phyloP scores from a whole-genome alignment of 1,140 invertebrate genomes.

The Lasioglossum albipes region DNA sequence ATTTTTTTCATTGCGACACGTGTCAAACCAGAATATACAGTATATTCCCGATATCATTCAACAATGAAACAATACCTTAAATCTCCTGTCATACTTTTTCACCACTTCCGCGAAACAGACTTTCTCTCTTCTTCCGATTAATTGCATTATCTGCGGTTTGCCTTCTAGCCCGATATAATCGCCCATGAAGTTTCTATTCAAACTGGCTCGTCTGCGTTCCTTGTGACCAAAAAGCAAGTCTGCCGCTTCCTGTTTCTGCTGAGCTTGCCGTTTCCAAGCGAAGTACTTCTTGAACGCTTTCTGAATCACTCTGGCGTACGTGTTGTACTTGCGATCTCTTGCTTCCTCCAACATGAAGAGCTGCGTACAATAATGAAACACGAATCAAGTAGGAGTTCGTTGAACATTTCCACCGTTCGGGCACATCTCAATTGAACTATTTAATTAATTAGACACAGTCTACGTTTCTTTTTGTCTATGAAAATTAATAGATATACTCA shows the following conservation, averaged over 20 bases:
- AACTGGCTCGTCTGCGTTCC: constrained; percentile 83
- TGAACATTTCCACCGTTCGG: neutral
- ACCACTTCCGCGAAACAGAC: constrained; percentile 86
- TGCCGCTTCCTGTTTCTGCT: constrained; percentile 83
- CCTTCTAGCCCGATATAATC: constrained; percentile 88
- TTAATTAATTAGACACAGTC: too few species aligned
- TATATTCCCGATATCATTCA: too few species aligned
- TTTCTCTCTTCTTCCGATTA: constrained; percentile 85
- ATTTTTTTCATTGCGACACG: neutral
- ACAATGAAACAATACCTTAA: constrained; percentile 80
- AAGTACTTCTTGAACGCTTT: constrained; percentile 87
- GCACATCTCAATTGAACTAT: too few species aligned
- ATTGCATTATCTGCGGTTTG: constrained; percentile 81
- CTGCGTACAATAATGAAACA: constrained; percentile 72
- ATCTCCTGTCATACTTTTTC: constrained; percentile 87
- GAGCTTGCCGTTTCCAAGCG: constrained; percentile 83
- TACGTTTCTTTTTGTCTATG: too few species aligned
- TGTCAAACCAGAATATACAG: neutral
- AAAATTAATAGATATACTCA: constrained; percentile 72
- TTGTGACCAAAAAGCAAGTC: constrained; percentile 85
- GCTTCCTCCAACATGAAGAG: constrained; percentile 88
- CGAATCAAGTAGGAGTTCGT: neutral
- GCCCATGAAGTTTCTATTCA: constrained; percentile 87
- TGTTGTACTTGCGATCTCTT: constrained; percentile 86
- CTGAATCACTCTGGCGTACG: constrained; percentile 86